Evolutionary conservation across 2,888 invertebrate genomes (phyloP).

Genomic region (Amorpha juglandis): DNA sequence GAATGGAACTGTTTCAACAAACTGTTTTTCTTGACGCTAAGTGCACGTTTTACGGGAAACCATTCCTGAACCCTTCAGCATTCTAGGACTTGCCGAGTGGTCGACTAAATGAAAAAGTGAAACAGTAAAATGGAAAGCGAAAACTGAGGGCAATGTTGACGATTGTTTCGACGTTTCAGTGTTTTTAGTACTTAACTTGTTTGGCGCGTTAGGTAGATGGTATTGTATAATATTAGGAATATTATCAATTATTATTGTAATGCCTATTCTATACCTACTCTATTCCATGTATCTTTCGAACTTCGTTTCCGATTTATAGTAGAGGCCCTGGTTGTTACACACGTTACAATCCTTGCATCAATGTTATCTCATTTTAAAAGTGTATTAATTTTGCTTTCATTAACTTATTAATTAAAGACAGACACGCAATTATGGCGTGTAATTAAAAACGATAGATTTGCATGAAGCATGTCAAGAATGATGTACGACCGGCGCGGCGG

Average conservation of each 20-base stretch:
- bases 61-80: neutral
- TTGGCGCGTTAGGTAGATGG: neutral
- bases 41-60: slow-evolving; percentile 11
- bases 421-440: slow-evolving; percentile 12
- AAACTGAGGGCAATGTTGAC: neutral
- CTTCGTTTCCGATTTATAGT: no score
- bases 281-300: no score
- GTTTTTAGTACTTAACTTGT: neutral
- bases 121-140: slow-evolving; percentile 18
- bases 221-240: neutral
- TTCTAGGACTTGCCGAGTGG: neutral
- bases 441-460: slow-evolving; percentile 13
- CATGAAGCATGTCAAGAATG: slow-evolving; percentile 17
- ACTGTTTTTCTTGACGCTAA: slow-evolving; percentile 22
- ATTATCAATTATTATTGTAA: no score
- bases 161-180: neutral
- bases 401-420: slow-evolving; percentile 3
- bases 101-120: slow-evolving; percentile 8
- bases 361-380: no score
- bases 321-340: no score
- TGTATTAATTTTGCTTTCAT: neutral
- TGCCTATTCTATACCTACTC: no score
- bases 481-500: slow-evolving; percentile 1
- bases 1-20: slow-evolving; percentile 24
- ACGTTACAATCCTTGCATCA: no score